Evolutionary conservation across 2,888 invertebrate species (phyloP), one percentile per base, ranked within the genome.

Genomic region (Drosophila rellima): DNA sequence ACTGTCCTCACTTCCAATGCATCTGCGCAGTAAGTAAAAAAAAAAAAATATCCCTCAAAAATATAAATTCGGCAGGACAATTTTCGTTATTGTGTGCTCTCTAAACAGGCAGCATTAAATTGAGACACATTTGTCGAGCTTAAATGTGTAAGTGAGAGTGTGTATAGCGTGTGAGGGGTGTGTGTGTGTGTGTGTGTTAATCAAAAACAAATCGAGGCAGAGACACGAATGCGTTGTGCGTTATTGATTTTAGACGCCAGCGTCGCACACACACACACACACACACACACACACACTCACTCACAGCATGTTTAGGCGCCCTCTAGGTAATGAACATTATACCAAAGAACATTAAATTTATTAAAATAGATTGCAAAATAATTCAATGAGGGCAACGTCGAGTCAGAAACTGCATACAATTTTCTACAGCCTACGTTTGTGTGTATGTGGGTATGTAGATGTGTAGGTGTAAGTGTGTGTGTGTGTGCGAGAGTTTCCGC

Each of bases 301-400:
- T 23, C 10, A 4, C 29, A 18, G 51, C 17, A 29, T 40, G 17
- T n/a, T 42, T 23, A 11, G 7, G 51, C 35, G 42, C 54, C 56
- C 61, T 13, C 11, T 15, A 48, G 35, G 39, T 62, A 62, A 62
- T 54, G 73, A 64, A 67, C 74, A 72, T 83, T 74, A 76, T 60
- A 71, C 73, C 69, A 68, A 62, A 73, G 78, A 70, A 84, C 73
- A 89, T 81, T 65, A 64, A 80, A 82, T 75, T 73, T 75, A 89
- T 85, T 78, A 81, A 84, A 79, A 76, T 78, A 73, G 72, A 89
- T 86, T 82, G 82, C 70, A 69, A 80, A 82, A 77, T 88, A 89
- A 89, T 86, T 88, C 59, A 78, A 87, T 87, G 60, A 89, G 73
- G 67, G 31, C 57, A 57, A 29, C 62, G 45, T 48, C 52, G 20